Evolutionary conservation across 2,797 vertebrate species (phyloP).

Genomic region (Eidolon dupreanum): DNA sequence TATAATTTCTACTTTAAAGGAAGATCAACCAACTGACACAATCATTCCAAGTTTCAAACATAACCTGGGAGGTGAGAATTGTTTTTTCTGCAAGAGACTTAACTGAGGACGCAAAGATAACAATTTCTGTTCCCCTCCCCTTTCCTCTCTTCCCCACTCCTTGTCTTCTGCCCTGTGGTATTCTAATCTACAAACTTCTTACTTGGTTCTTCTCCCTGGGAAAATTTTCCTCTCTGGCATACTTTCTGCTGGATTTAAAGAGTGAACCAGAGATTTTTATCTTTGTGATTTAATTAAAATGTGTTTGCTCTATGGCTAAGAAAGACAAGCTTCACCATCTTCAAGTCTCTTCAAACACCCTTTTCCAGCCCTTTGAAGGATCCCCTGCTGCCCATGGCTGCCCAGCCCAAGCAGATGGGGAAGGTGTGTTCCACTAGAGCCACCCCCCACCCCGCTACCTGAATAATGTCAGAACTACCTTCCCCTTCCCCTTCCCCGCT

Average conservation of each 20-base stretch:
- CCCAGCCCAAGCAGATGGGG: background rate
- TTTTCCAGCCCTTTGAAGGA: background rate
- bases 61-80: background rate
- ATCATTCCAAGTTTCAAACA: background rate
- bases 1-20: background rate
- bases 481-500: background rate
- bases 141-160: fast-evolving
- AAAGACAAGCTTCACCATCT: background rate
- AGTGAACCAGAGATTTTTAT: background rate
- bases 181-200: background rate
- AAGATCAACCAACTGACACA: background rate
- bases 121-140: too few species aligned
- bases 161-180: background rate
- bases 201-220: too few species aligned
- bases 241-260: slow-evolving; percentile 15
- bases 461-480: background rate
- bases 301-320: background rate
- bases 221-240: background rate
- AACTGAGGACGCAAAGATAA: background rate
- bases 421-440: too few species aligned
- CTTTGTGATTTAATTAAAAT: slow-evolving; percentile 25
- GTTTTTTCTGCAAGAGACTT: background rate
- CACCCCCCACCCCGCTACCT: background rate
- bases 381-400: fast-evolving
- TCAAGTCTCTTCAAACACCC: background rate